Conservation (phyloP, 2,888 invertebrate genomes). For the Plebejus argus region DNA sequence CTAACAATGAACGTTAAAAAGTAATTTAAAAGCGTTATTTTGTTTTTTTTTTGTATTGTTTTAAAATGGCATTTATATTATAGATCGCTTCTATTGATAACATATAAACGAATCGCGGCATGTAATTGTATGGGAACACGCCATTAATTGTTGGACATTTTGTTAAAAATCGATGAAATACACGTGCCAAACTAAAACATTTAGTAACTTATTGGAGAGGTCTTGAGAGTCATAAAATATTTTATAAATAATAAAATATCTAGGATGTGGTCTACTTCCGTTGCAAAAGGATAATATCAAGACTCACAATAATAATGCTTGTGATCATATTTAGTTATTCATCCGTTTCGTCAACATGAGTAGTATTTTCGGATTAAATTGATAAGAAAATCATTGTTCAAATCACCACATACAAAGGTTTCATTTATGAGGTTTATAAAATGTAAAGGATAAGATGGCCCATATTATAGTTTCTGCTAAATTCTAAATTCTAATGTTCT, state of each 20-base stretch:
- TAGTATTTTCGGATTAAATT: neutral
- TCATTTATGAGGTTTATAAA: neutral
- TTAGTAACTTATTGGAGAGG: neutral
- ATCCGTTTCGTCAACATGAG: neutral
- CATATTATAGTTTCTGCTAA: neutral
- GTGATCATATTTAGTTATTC: neutral
- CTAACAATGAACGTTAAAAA: too few species aligned
- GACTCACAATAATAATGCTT: neutral
- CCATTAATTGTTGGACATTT: neutral
- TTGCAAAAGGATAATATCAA: neutral
- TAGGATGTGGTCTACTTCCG: too few species aligned
- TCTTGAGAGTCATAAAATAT: too few species aligned
- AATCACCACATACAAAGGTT: neutral
- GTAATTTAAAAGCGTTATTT: neutral
- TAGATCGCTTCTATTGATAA: neutral
- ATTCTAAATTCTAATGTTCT: neutral
- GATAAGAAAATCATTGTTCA: neutral
- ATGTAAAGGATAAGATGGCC: neutral
- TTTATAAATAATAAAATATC: too few species aligned
- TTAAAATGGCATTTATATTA: neutral
- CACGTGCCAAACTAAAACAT: neutral
- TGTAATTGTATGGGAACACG: conserved; percentile 5
- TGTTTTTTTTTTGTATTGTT: conserved; percentile 2
- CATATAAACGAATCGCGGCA: neutral
- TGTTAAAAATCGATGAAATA: neutral